A percentile compares a stretch with the other conserved stretches of the same genome.
These are phyloP conservation scores for Lacanobia wlatinum DNA, from an alignment of 2,888 invertebrate species.

Conservation along the genomic window DNA sequence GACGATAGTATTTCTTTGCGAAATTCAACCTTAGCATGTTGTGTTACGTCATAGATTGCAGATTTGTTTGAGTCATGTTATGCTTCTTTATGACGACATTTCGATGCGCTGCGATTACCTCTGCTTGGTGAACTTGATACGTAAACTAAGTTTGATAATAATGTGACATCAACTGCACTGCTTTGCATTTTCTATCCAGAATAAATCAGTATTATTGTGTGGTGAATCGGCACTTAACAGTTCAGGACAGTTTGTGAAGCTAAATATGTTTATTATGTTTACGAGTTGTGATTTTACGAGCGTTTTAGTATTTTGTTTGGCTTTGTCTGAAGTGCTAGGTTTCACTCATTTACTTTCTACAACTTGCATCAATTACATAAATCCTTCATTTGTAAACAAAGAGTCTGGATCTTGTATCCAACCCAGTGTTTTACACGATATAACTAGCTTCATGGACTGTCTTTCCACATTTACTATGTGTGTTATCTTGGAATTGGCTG, in stretches of 20 bases:
- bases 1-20: conserved; percentile 18
- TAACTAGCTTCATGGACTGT: background rate
- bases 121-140: conserved; percentile 36
- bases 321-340: conserved; percentile 4
- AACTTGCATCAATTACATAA: conserved; percentile 17
- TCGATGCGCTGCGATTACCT: conserved; percentile 48
- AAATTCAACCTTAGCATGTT: conserved; percentile 51
- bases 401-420: background rate
- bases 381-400: background rate
- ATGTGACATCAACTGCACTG: background rate
- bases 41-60: conserved; percentile 19
- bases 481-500: background rate
- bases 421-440: background rate
- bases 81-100: conserved; percentile 41
- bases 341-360: conserved; percentile 40
- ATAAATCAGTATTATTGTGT: conserved; percentile 1
- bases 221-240: background rate
- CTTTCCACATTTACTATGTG: background rate
- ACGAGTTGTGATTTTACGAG: conserved; percentile 38
- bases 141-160: conserved; percentile 33
- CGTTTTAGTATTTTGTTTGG: conserved; percentile 26
- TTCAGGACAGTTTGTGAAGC: conserved; percentile 8
- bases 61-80: conserved; percentile 24
- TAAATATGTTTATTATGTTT: conserved; percentile 29
- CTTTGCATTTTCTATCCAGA: conserved; percentile 4